These are phyloP conservation scores for Apamea epomidion DNA, from an alignment of 2,888 invertebrate species.

Conservation along the genomic window DNA sequence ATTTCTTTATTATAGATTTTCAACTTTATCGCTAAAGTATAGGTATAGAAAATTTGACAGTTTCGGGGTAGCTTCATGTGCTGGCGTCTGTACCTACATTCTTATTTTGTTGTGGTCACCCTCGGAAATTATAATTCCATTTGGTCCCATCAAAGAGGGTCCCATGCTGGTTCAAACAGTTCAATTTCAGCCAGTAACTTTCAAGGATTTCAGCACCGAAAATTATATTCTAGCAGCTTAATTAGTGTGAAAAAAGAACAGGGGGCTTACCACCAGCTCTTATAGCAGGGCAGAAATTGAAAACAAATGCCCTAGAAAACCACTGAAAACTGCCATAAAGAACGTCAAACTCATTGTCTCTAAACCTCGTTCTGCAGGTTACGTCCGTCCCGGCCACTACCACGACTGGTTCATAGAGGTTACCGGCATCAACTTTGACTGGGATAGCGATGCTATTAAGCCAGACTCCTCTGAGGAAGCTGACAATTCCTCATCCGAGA, in stretches of 20 bases:
- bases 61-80: too few relatives aligned
- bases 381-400: slow-evolving; percentile 85
- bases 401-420: slow-evolving; percentile 82
- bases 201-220: neutral
- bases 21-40: too few relatives aligned
- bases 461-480: neutral
- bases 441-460: slow-evolving; percentile 67
- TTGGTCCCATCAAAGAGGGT: neutral
- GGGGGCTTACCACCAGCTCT: too few relatives aligned
- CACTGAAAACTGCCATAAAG: neutral
- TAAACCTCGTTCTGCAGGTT: slow-evolving; percentile 71
- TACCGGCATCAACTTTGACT: slow-evolving; percentile 83
- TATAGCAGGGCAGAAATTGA: too few relatives aligned
- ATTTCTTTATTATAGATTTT: too few relatives aligned
- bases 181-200: neutral
- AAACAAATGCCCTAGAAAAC: neutral
- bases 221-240: neutral
- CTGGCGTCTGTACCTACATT: neutral
- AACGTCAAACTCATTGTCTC: neutral
- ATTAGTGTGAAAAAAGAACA: neutral
- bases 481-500: neutral
- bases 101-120: neutral
- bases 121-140: neutral
- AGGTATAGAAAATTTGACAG: too few relatives aligned
- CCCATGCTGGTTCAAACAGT: neutral